These are phyloP conservation scores for Apoda limacodes DNA, from an alignment of 2,888 invertebrate species.

Conservation along the genomic window DNA sequence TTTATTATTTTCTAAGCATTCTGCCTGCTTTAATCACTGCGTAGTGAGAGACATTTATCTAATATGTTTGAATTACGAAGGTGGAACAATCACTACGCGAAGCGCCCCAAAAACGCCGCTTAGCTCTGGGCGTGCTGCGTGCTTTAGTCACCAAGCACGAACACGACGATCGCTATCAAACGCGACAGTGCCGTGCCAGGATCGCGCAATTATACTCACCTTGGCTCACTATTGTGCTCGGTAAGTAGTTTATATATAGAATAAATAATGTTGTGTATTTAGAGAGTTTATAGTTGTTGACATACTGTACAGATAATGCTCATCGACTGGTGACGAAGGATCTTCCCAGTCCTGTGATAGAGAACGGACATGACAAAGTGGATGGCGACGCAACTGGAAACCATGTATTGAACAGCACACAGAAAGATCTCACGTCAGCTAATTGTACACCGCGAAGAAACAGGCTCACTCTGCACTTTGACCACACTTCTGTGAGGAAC, in stretches of 20 bases:
- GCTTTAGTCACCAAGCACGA: slow-evolving; percentile 95
- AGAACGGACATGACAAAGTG: slow-evolving; percentile 47
- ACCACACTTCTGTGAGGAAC: slow-evolving; percentile 76
- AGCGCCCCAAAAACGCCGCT: slow-evolving; percentile 82
- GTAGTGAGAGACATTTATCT: too few species aligned
- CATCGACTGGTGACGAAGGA: slow-evolving; percentile 72
- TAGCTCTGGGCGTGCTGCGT: slow-evolving; percentile 83
- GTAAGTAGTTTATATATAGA: slow-evolving; percentile 25
- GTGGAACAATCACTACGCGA: slow-evolving; percentile 88
- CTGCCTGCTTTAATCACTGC: too few species aligned
- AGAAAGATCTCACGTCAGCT: slow-evolving; percentile 43
- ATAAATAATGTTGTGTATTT: too few species aligned
- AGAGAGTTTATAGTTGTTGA: too few species aligned
- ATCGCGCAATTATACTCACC: slow-evolving; percentile 93
- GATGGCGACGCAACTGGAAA: slow-evolving; percentile 37
- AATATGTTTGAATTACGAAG: too few species aligned
- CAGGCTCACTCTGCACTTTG: slow-evolving; percentile 79
- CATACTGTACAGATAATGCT: slow-evolving; percentile 84
- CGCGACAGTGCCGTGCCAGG: slow-evolving; percentile 83
- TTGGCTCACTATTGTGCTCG: slow-evolving; percentile 83
- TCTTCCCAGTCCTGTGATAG: slow-evolving; percentile 42
- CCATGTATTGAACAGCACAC: slow-evolving; percentile 12
- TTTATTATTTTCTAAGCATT: too few species aligned
- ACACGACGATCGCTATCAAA: slow-evolving; percentile 89
- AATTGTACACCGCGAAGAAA: slow-evolving; percentile 70